These are phyloP conservation scores for Zoanthus solanderi DNA, from an alignment of 92 coral and sea anemone species.

Conservation along the genomic window DNA sequence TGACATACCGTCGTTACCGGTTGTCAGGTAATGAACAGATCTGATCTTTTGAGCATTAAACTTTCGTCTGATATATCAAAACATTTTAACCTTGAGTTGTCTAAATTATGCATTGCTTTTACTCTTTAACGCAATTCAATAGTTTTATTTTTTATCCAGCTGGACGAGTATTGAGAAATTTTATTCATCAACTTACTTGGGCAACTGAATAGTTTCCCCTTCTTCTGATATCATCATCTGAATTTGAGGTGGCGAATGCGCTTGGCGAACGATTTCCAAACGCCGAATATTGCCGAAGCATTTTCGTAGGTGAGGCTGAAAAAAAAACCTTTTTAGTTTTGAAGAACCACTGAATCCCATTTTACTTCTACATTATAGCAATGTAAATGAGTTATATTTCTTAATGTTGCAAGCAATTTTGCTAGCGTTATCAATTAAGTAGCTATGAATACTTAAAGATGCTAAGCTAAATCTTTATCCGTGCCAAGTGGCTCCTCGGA, in stretches of 20 bases:
- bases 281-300: slow-evolving; percentile 90
- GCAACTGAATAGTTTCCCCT: slow-evolving; percentile 84
- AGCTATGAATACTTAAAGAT: background rate
- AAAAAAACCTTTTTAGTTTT: background rate
- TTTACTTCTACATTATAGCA: background rate
- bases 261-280: slow-evolving; percentile 86
- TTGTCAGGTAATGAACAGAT: too few species aligned
- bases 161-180: too few species aligned
- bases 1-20: too few species aligned
- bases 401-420: background rate
- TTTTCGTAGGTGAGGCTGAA: slow-evolving; percentile 94
- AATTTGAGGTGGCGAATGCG: slow-evolving; percentile 86
- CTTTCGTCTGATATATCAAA: too few species aligned
- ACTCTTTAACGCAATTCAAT: too few species aligned
- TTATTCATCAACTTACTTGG: slow-evolving; percentile 71
- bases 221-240: slow-evolving; percentile 91
- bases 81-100: too few species aligned
- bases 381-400: background rate
- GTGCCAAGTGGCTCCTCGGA: too few species aligned
- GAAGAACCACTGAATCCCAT: background rate
- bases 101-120: too few species aligned
- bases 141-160: too few species aligned
- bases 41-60: too few species aligned
- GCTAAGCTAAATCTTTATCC: too few species aligned
- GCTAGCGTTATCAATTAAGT: background rate